Base-by-base conservation (phyloP, 2,797 vertebrate genomes). In the Chanos chanos region DNA sequence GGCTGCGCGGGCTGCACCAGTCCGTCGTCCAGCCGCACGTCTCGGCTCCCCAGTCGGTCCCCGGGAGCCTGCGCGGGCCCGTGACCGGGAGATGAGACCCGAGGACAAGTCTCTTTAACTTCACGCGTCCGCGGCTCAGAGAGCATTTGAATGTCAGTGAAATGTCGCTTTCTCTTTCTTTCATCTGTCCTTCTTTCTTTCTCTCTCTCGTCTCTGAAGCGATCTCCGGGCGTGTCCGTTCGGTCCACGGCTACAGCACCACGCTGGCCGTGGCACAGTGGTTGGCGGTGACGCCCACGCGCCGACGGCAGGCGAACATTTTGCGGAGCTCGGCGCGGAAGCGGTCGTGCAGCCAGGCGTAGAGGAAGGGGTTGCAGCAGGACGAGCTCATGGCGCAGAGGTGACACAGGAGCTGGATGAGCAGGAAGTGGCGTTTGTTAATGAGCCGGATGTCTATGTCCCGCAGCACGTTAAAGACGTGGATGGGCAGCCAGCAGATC, bases 321-420 rank as follows among this genome's bases (percentile, higher is more conserved):
- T 86, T 87, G 18, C 80, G 68, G 5, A 88, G 59, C 72, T 87
- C 84, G 0, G 77, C 16, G n/a, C 88, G 87, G 72, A 94, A 93
- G 64, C 90, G 89, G 73, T 91, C 89, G 0, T 93, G 92, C 0
- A 93, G 84, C 92, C 92, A 93, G 0, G 91, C 92, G 0, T 93
- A 93, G 31, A 89, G 92, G 71, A 96, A 81, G 3, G 92, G 93
- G 72, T 94, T 94, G 72, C 92, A 91, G 44, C 91, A 94, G 0
- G 91, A 92, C 0, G 93, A 93, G 74, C 86, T 86, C 92, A 93
- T 93, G 66, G 92, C 93, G 43, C 90, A 83, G 61, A 94, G 86
- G 77, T 93, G 92, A 66, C 92, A 94, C 49, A 93, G 83, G 68
- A 94, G 81, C 63, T 93, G 92, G 59, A 94, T 88, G 31, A 92